Base-by-base conservation (phyloP, 2,797 vertebrate species). In the Gobio occitaniae region DNA sequence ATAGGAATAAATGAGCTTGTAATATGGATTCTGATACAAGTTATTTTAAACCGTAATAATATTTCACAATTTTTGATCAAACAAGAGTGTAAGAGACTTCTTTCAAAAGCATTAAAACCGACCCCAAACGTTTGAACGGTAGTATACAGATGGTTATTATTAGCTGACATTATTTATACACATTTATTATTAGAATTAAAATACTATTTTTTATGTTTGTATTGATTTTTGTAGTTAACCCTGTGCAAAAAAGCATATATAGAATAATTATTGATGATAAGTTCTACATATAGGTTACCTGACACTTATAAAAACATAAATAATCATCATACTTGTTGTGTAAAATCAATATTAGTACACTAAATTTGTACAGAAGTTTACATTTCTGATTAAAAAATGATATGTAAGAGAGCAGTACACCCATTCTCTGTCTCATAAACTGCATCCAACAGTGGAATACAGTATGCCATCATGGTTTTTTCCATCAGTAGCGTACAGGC, bases 381-480 rank as follows among this genome's bases (percentile, higher is more conserved):
- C 0, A 25, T 76, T 47, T 32, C 8, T 21, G 0, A 78, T 56
- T 44, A n/a, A 47, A 36, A n/a, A 11, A 41, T n/a, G 47, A 61
- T 44, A 25, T 70, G 19, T 11, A 54, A 54, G 25, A 78, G 15
- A 47, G 41, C 65, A 48, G 25, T 68, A 70, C 52, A 69, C 61
- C 72, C n/a, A 32, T 56, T 41, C 19, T 56, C 17, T 29, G 44
- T 70, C 16, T 76, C 32, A 66, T 2, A 65, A 54, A 76, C 52
- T 71, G 50, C 36, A 86, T 86, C 68, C 82, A 87, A 66, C 75
- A 65, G 71, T 72, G 82, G 78, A 81, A 86, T 78, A 80, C 72
- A 80, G 70, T 50, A 59, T 89, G 82, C 82, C 87, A 88, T 88
- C 87, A 86, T 59, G 87, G 87, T 78, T 85, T 88, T 87, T 87